phyloP scores from a whole-genome alignment of 1,140 invertebrate genomes.

The Drosophila subpulchrella region DNA sequence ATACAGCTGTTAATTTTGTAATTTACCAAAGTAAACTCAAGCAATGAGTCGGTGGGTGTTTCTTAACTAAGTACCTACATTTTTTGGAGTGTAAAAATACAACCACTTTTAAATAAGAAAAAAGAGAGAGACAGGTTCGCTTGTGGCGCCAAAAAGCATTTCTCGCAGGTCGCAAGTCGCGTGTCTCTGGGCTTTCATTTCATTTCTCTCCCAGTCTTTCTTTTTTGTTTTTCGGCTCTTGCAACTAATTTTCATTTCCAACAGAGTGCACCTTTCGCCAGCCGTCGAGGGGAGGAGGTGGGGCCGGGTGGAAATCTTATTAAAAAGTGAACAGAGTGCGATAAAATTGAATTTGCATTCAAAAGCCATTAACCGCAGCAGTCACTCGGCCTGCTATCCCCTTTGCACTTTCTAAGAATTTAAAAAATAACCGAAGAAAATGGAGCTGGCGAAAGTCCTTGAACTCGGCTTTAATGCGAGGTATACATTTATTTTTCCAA shows the following conservation, averaged over 20 bases:
- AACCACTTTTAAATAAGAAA: slow-evolving; percentile 41
- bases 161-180: slow-evolving; percentile 79
- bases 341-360: slow-evolving; percentile 85
- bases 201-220: slow-evolving; percentile 30
- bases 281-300: slow-evolving; percentile 3
- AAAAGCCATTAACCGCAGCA: slow-evolving; percentile 85
- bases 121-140: slow-evolving; percentile 54
- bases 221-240: slow-evolving; percentile 60
- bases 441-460: slow-evolving; percentile 28
- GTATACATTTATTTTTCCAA: slow-evolving; percentile 27
- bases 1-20: too few species aligned
- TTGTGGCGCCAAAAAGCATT: slow-evolving; percentile 79
- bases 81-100: slow-evolving; percentile 43
- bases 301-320: slow-evolving; percentile 74
- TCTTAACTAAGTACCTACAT: not conserved
- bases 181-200: slow-evolving; percentile 66
- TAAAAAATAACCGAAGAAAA: slow-evolving; percentile 44
- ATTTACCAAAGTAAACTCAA: too few species aligned
- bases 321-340: slow-evolving; percentile 84
- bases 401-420: slow-evolving; percentile 43
- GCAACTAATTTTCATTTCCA: slow-evolving; percentile 83
- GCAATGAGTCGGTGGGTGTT: too few species aligned
- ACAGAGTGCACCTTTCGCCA: slow-evolving; percentile 76
- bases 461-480: slow-evolving; percentile 53
- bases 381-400: slow-evolving; percentile 58